A percentile compares a stretch with the other conserved stretches of the same genome.
Conservation (phyloP, 2,888 invertebrate species). For the Campoplex nolae region DNA sequence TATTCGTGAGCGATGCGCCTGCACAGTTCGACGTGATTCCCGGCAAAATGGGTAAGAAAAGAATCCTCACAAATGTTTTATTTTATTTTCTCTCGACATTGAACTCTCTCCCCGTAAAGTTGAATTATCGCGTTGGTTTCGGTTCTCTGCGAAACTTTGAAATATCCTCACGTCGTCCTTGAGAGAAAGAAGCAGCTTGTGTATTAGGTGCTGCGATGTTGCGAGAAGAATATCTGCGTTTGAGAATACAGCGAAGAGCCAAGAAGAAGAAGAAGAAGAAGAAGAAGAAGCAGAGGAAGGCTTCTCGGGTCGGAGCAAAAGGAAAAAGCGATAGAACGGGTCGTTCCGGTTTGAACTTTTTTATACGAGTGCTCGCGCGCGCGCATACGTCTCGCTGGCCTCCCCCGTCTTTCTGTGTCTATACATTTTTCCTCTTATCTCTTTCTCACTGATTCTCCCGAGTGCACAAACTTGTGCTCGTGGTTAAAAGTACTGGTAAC, state of each 20-base stretch:
- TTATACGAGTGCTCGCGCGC: constrained; percentile 54
- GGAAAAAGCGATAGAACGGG: constrained; percentile 69
- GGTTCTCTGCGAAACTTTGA: constrained; percentile 18
- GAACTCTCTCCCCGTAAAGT: not conserved
- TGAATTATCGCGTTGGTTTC: not conserved
- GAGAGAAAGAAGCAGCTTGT: constrained; percentile 23
- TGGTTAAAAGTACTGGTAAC: constrained; percentile 69
- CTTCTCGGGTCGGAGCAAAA: constrained; percentile 47
- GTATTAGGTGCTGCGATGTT: not conserved
- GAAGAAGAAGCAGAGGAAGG: constrained; percentile 42
- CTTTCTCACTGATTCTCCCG: not conserved
- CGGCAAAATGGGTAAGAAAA: constrained; percentile 93
- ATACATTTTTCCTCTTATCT: not conserved
- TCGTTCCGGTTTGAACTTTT: constrained; percentile 74
- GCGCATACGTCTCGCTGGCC: constrained; percentile 41
- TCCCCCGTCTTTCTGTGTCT: constrained; percentile 39
- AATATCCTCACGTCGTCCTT: constrained; percentile 42
- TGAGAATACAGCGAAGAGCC: constrained; percentile 53
- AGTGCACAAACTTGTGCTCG: constrained; percentile 63
- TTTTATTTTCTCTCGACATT: not conserved
- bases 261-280: constrained; percentile 46
- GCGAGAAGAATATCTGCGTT: constrained; percentile 48
- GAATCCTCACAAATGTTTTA: not conserved
- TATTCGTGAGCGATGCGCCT: constrained; percentile 92
- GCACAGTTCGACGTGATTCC: constrained; percentile 93